Evolutionary conservation across 2,888 invertebrate genomes (phyloP).

Genomic region (Parasteatoda lunata): DNA sequence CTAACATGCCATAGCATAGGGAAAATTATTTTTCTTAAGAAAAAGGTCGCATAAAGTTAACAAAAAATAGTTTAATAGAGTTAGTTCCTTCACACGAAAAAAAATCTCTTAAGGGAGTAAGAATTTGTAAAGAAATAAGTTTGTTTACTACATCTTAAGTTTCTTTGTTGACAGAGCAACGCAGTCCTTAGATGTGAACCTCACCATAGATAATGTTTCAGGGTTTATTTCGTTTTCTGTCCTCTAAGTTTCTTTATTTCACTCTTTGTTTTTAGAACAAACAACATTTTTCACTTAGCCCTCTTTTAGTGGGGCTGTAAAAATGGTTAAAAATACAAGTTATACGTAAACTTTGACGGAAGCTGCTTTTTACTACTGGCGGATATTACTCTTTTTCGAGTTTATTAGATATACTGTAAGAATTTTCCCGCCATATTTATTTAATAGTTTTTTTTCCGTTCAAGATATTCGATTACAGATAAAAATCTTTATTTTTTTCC

Average conservation of each 20-base stretch:
- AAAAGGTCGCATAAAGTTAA: too few relatives aligned
- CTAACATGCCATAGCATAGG: too few relatives aligned
- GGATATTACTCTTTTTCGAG: neutral
- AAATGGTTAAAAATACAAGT: conserved; percentile 21
- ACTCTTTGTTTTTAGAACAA: conserved; percentile 21
- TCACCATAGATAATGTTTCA: conserved; percentile 13
- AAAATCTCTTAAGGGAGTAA: neutral
- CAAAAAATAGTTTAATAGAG: too few relatives aligned
- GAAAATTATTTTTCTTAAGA: too few relatives aligned
- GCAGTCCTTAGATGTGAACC: conserved; percentile 3
- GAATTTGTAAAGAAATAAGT: conserved; percentile 19
- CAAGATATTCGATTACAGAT: too few relatives aligned
- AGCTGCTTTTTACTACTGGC: neutral
- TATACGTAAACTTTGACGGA: neutral
- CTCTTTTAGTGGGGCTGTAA: conserved; percentile 23
- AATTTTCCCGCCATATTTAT: too few relatives aligned
- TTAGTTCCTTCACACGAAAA: neutral
- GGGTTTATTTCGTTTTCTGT: neutral
- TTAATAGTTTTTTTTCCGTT: too few relatives aligned
- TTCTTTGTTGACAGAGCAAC: conserved; percentile 17
- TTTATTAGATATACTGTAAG: neutral
- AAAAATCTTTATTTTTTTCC: too few relatives aligned
- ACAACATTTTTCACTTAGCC: conserved; percentile 47
- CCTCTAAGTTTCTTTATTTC: conserved; percentile 26
- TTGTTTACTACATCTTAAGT: neutral